Conservation (phyloP, 2,888 invertebrate genomes). For the Eupithecia vulgata region DNA sequence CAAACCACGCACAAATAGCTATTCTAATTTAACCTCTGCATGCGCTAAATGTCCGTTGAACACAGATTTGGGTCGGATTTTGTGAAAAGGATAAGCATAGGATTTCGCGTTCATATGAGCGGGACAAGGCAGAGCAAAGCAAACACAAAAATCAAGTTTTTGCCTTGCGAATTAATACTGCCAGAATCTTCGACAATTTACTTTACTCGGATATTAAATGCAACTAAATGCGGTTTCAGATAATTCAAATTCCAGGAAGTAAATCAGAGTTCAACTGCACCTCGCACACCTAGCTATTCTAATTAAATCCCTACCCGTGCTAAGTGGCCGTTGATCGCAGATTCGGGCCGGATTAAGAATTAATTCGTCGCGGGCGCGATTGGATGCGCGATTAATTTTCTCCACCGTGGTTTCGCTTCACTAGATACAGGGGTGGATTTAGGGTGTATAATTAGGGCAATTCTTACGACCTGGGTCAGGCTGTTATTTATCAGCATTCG, state of each 20-base stretch:
- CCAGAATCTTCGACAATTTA: too few species aligned
- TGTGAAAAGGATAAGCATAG: too few species aligned
- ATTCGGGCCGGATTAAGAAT: slow-evolving; percentile 69
- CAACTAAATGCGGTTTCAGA: background rate
- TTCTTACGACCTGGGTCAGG: background rate
- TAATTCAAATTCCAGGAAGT: background rate
- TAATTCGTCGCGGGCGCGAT: slow-evolving; percentile 63
- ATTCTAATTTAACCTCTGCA: too few species aligned
- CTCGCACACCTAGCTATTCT: slow-evolving; percentile 26
- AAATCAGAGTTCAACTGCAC: background rate
- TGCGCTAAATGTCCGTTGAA: too few species aligned
- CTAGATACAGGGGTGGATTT: slow-evolving; percentile 52
- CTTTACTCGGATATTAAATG: background rate
- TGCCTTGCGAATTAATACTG: too few species aligned
- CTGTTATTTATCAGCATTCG: background rate
- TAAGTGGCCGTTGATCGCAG: slow-evolving; percentile 59
- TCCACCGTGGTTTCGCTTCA: slow-evolving; percentile 54
- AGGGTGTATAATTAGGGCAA: slow-evolving; percentile 8
- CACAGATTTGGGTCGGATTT: too few species aligned
- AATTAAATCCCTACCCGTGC: slow-evolving; percentile 44
- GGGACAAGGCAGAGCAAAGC: too few species aligned
- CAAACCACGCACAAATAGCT: too few species aligned
- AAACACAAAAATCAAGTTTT: too few species aligned
- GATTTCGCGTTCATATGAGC: too few species aligned
- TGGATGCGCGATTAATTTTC: slow-evolving; percentile 67